Conservation (phyloP, 2,888 invertebrate genomes). For the Andrena flavipes region DNA sequence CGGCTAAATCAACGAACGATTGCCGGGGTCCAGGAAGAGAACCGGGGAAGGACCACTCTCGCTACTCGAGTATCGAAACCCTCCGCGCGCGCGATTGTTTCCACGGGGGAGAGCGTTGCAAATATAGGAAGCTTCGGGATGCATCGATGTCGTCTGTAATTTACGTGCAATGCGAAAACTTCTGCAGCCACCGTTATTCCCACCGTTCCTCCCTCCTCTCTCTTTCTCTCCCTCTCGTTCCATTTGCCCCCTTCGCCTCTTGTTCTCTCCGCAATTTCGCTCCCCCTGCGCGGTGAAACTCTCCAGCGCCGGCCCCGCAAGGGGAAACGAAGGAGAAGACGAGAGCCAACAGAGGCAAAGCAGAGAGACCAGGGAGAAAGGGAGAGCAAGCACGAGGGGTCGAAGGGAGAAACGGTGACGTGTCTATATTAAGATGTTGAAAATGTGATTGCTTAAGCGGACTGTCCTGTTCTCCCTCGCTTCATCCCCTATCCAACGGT, state of each 20-base stretch:
- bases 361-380: neutral
- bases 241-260: constrained; percentile 23
- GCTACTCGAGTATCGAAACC: constrained; percentile 26
- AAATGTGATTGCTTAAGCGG: constrained; percentile 61
- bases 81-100: constrained; percentile 49
- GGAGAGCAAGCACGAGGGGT: neutral
- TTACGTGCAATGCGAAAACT: constrained; percentile 64
- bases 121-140: constrained; percentile 59
- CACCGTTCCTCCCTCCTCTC: constrained; percentile 18
- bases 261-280: constrained; percentile 27
- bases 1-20: constrained; percentile 49
- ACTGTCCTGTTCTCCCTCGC: neutral
- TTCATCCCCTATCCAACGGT: no score
- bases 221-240: constrained; percentile 4
- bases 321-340: constrained; percentile 15
- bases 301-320: constrained; percentile 15
- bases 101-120: constrained; percentile 37
- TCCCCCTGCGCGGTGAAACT: constrained; percentile 32
- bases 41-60: neutral
- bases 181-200: constrained; percentile 51
- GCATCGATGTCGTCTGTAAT: constrained; percentile 64
- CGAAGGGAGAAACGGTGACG: constrained; percentile 43
- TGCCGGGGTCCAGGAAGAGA: neutral
- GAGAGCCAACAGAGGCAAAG: constrained; percentile 2
- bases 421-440: constrained; percentile 64